These are phyloP conservation scores for Hesperia comma DNA, from an alignment of 2,888 invertebrate genomes.

Conservation along the genomic window DNA sequence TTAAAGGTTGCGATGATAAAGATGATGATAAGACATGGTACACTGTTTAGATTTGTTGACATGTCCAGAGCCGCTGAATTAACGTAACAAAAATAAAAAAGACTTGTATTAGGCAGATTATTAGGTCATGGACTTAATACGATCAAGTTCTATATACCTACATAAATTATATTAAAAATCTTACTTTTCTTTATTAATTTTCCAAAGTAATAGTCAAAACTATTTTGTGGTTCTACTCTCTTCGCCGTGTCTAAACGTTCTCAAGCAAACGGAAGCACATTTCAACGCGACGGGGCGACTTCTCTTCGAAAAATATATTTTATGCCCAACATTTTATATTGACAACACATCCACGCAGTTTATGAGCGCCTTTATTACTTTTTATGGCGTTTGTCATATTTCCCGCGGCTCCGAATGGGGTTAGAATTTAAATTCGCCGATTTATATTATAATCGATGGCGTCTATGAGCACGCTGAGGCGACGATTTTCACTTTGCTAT, in stretches of 20 bases:
- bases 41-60: too few species aligned
- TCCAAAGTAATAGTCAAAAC: not conserved
- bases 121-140: too few species aligned
- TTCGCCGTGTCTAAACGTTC: slow-evolving; percentile 36
- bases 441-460: slow-evolving; percentile 79
- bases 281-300: slow-evolving; percentile 56
- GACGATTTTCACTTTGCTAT: slow-evolving; percentile 41
- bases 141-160: too few species aligned
- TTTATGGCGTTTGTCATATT: slow-evolving; percentile 72
- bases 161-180: too few species aligned
- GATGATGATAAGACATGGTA: too few species aligned
- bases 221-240: not conserved
- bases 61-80: too few species aligned
- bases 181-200: too few species aligned
- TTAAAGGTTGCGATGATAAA: too few species aligned
- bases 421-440: slow-evolving; percentile 71
- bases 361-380: slow-evolving; percentile 73
- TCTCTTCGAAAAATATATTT: slow-evolving; percentile 59
- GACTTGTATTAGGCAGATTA: too few species aligned
- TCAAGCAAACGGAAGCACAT: slow-evolving; percentile 47
- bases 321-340: slow-evolving; percentile 62
- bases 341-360: slow-evolving; percentile 63
- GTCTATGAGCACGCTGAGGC: slow-evolving; percentile 51
- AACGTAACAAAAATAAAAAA: too few species aligned
- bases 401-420: slow-evolving; percentile 56